Evolutionary conservation across 53 echinoderm and acorn worm genomes (phyloP).

Genomic region (Echinometra lucunter): DNA sequence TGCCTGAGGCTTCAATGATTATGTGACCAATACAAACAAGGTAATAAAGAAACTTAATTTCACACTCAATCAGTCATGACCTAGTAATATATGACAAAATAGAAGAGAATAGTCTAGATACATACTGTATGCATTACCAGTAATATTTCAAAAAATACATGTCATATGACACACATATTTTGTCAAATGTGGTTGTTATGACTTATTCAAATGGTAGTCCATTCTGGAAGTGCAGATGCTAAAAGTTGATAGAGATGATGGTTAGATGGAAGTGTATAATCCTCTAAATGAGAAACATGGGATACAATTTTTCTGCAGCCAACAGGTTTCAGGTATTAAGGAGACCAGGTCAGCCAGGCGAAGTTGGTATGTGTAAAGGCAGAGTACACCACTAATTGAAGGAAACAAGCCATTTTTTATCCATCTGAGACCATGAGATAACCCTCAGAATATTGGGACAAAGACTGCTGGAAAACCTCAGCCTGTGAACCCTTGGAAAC

Average conservation of each 20-base stretch:
- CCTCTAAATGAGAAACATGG: background rate
- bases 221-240: background rate
- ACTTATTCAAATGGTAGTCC: background rate
- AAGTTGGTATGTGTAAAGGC: too few relatives aligned
- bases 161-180: background rate
- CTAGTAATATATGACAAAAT: background rate
- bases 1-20: background rate
- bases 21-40: background rate
- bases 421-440: too few relatives aligned
- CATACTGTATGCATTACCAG: background rate
- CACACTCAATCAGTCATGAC: conserved; percentile 36
- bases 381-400: too few relatives aligned
- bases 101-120: background rate
- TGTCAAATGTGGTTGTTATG: background rate
- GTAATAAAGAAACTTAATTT: conserved; percentile 33
- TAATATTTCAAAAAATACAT: too few relatives aligned
- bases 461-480: background rate
- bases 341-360: background rate
- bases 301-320: background rate
- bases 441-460: too few relatives aligned
- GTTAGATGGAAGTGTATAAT: background rate
- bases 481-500: background rate
- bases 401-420: too few relatives aligned
- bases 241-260: background rate
- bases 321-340: background rate